Base-by-base conservation (phyloP, 2,797 vertebrate species). In the Gymnoscopelus braueri region DNA sequence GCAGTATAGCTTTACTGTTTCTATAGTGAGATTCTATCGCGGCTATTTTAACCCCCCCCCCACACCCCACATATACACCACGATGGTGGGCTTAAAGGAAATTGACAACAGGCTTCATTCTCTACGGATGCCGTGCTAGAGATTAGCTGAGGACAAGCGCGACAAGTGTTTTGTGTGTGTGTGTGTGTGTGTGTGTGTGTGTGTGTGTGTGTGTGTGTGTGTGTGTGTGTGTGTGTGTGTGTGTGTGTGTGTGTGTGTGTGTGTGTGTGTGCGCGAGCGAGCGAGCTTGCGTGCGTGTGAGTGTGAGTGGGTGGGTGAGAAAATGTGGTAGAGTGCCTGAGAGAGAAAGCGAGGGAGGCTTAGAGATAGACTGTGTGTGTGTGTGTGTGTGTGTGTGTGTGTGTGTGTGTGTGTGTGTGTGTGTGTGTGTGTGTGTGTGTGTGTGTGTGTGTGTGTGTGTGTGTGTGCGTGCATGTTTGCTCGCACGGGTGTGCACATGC, bases 31-130 rank as follows among this genome's bases (percentile, higher is more conserved):
- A 62, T 60, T 51, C 70, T 83, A 81, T 87, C 81, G 82, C 63
- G 53, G 24, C 78, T 50, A 44, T 29, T 4, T 2, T 29, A 3
- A 44, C 39, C 39, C 39, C 8, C 7, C 39, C 9, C 32, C 0
- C 32, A 35, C 32, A 3, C 32, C 32, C 0, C 32, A 5, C 32
- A 6, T 4, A 35, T 0, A 8, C 39, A 44, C 39, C 73, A 84
- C 82, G 85, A 90, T 80, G 75, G 79, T 63, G 69, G 26, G 84
- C 82, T 92, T 90, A 88, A 80, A 77, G 83, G 74, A 91, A 90
- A 93, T 93, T 91, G 26, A 19, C 19, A 91, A 92, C 87, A 90
- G 87, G 83, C 79, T 81, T 87, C 89, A 92, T 92, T 92, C 83
- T 83, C 65, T 47, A 83, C 24, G 6, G 71, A 75, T 71, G 72